A percentile compares a stretch with the other conserved stretches of the same genome.
These are phyloP conservation scores for Andrena haemorrhoa DNA, from an alignment of 2,888 invertebrate genomes.

Conservation along the genomic window DNA sequence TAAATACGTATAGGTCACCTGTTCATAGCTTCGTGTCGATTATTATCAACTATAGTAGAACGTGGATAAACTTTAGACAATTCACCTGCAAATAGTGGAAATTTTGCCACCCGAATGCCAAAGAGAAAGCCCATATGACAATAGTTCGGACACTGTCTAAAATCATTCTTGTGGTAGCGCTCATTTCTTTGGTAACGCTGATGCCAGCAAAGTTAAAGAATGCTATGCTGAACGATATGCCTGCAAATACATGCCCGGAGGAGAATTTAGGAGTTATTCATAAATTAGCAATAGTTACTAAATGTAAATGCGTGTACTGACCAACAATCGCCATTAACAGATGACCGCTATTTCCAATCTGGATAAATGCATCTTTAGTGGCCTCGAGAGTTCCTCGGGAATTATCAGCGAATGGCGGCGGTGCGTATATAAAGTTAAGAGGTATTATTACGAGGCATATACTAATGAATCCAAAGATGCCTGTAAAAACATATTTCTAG, in stretches of 20 bases:
- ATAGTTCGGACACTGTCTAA: slow-evolving; percentile 95
- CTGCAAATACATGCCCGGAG: slow-evolving; percentile 82
- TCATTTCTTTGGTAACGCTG: slow-evolving; percentile 96
- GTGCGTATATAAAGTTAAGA: slow-evolving; percentile 92
- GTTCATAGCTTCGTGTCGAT: background rate
- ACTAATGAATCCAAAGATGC: slow-evolving; percentile 90
- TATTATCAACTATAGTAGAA: background rate
- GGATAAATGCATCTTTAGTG: slow-evolving; percentile 92
- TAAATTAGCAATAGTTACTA: background rate
- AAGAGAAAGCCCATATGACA: slow-evolving; percentile 94
- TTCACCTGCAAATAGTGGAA: slow-evolving; percentile 91
- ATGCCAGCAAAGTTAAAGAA: slow-evolving; percentile 97
- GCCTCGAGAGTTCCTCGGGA: slow-evolving; percentile 93
- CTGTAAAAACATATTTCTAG: slow-evolving; percentile 70
- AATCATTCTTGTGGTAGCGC: slow-evolving; percentile 96
- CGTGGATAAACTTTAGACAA: slow-evolving; percentile 4
- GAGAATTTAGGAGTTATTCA: slow-evolving; percentile 14
- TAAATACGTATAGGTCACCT: background rate
- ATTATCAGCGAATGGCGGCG: slow-evolving; percentile 91
- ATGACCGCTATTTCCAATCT: slow-evolving; percentile 89
- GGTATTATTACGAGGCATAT: slow-evolving; percentile 89
- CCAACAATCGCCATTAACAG: slow-evolving; percentile 89
- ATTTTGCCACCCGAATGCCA: slow-evolving; percentile 91
- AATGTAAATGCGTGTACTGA: slow-evolving; percentile 78
- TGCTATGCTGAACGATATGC: slow-evolving; percentile 94